A percentile compares a stretch with the other conserved stretches of the same genome.
Conservation (phyloP, 2,888 invertebrate genomes). For the Cephus runcator region DNA sequence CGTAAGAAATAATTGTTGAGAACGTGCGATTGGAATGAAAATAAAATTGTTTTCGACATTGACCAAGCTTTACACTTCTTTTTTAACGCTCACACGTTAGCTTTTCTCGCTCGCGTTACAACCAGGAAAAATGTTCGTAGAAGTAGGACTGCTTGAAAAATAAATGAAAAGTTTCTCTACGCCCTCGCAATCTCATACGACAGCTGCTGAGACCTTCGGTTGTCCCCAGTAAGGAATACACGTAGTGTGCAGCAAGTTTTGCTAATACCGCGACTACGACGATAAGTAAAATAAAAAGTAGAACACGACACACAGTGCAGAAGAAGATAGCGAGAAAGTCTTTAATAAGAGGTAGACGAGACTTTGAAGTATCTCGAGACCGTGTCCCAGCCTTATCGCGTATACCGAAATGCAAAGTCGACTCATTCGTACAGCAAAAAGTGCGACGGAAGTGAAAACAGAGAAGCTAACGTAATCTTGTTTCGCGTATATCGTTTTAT, state of each 20-base stretch:
- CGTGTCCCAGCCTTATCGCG: not conserved
- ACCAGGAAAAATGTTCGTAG: too few relatives aligned
- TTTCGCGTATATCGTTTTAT: not conserved
- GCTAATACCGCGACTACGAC: not conserved
- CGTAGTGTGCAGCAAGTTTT: not conserved
- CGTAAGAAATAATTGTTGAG: not conserved
- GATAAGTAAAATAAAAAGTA: not conserved
- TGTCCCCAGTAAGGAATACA: not conserved
- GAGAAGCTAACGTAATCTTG: not conserved
- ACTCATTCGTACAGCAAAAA: not conserved
- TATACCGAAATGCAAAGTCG: not conserved
- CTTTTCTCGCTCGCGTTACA: too few relatives aligned
- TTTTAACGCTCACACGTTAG: too few relatives aligned
- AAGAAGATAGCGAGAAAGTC: not conserved
- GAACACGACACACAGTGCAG: not conserved
- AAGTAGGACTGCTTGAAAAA: too few relatives aligned
- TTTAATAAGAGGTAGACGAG: not conserved
- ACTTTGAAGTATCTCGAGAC: not conserved
- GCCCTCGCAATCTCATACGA: not conserved
- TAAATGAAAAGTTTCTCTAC: not conserved
- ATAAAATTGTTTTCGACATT: not conserved
- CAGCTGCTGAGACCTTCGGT: not conserved
- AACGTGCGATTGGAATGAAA: not conserved
- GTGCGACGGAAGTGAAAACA: not conserved
- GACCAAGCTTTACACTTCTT: not conserved